Evolutionary conservation across 2,797 vertebrate species (phyloP).

Genomic region (Remorina albescens): DNA sequence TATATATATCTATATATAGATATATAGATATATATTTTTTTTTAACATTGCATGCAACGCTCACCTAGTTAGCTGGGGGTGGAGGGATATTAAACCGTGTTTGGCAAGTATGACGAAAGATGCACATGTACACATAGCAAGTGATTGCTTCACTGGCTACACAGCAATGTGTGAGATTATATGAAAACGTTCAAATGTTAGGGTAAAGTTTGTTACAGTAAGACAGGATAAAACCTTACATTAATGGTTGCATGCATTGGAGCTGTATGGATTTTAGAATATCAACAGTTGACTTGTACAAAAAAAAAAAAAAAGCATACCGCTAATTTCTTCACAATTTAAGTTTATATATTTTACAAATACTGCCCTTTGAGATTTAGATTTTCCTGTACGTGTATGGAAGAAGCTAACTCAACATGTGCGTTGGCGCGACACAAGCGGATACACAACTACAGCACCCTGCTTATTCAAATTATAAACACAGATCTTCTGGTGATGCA

Average conservation of each 20-base stretch:
- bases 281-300: neutral
- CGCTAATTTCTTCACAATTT: neutral
- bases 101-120: neutral
- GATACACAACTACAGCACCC: conserved; percentile 1
- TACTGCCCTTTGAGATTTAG: neutral
- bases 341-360: neutral
- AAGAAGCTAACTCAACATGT: neutral
- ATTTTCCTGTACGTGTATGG: neutral
- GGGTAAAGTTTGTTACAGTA: too few species aligned
- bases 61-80: neutral
- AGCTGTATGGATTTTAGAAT: neutral
- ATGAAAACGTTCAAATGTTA: neutral
- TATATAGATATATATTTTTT: too few species aligned
- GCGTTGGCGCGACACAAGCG: conserved; percentile 6
- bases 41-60: neutral
- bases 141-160: neutral
- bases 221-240: neutral
- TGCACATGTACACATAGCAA: neutral
- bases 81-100: neutral
- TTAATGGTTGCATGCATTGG: neutral
- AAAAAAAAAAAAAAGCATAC: too few species aligned
- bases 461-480: neutral
- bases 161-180: neutral
- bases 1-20: too few species aligned
- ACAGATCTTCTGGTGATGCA: neutral